These are phyloP conservation scores for Lichenostomus cassidix DNA, from an alignment of 2,113 vertebrate species.

Conservation along the genomic window DNA sequence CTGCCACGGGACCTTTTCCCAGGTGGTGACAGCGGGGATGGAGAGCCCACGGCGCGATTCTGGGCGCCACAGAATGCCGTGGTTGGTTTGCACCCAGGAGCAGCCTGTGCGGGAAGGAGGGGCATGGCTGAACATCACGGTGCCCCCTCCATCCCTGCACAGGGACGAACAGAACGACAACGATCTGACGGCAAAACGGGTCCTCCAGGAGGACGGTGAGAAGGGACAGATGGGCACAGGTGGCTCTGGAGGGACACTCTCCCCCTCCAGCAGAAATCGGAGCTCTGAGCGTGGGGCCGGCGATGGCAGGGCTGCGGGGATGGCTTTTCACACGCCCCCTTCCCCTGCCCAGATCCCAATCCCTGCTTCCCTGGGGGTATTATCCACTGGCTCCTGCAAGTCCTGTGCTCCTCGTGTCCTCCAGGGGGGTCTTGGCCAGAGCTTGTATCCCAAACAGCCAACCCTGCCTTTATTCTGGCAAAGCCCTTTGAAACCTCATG, in stretches of 20 bases:
- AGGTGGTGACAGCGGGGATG: rapidly evolving
- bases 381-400: not conserved
- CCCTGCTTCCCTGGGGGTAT: not conserved
- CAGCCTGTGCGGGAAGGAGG: rapidly evolving
- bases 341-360: not conserved
- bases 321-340: not conserved
- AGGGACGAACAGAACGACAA: rapidly evolving
- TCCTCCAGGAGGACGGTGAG: not conserved
- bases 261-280: slow-evolving; percentile 45
- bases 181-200: rapidly evolving
- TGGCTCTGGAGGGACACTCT: not conserved
- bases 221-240: slow-evolving; percentile 58
- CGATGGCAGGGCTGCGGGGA: not conserved
- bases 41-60: rapidly evolving
- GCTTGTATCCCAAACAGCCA: not conserved
- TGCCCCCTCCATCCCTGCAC: not conserved
- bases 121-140: rapidly evolving
- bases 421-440: rapidly evolving
- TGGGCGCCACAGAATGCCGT: not conserved
- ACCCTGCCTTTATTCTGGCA: not conserved
- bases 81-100: not conserved
- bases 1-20: not conserved
- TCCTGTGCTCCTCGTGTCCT: not conserved
- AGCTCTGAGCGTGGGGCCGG: not conserved
- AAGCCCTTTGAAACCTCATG: not conserved